Evolutionary conservation across 1,140 invertebrate species (phyloP).

Genomic region (Ylistrum balloti): DNA sequence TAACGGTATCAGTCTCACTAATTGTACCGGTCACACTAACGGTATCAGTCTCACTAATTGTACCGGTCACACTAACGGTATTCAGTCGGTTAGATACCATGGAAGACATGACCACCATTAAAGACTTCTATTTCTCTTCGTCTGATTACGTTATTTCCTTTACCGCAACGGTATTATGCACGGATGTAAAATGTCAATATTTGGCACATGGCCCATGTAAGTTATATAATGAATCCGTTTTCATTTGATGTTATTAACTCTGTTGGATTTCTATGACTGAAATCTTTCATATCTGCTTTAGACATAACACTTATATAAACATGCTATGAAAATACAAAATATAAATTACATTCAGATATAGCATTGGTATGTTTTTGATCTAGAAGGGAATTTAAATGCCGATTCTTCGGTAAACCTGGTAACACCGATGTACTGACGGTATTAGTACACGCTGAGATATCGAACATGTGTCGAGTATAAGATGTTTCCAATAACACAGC

Average conservation of each 20-base stretch:
- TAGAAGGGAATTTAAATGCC: background rate
- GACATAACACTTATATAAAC: background rate
- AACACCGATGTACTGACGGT: background rate
- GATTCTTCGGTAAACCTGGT: background rate
- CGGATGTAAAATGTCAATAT: slow-evolving; percentile 33
- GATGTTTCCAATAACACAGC: background rate
- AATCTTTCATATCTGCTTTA: background rate
- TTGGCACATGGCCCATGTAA: background rate
- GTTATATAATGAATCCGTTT: background rate
- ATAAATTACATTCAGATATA: background rate
- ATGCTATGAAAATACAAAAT: background rate
- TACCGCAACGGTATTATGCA: background rate
- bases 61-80: too few species aligned
- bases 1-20: too few species aligned
- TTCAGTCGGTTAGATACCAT: too few species aligned
- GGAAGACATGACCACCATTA: background rate
- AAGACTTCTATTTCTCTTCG: background rate
- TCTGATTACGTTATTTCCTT: background rate
- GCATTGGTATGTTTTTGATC: background rate
- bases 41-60: too few species aligned
- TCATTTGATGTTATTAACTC: background rate
- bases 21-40: too few species aligned
- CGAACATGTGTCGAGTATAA: background rate
- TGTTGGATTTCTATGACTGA: background rate
- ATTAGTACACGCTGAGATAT: background rate